A percentile compares a stretch with the other conserved stretches of the same genome.
phyloP scores from a whole-genome alignment of 2,797 vertebrate species.

The Caiman crocodilus region DNA sequence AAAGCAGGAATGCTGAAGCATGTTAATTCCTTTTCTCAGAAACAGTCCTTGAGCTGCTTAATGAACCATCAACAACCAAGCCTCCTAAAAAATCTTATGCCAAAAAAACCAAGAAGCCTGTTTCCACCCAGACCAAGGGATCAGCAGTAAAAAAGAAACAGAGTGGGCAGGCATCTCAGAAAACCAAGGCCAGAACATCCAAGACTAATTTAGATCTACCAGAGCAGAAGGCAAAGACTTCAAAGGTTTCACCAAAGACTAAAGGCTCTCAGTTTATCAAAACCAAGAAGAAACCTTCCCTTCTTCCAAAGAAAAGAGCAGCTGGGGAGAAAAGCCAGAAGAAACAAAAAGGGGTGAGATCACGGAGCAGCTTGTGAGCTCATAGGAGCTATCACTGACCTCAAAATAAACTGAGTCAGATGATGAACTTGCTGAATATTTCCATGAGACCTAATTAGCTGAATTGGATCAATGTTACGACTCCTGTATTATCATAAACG shows the following conservation, averaged over 20 bases:
- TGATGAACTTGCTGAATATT: not conserved
- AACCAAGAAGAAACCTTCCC: not conserved
- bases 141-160: not conserved
- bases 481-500: not conserved
- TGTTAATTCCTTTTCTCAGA: conserved; percentile 65
- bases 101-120: conserved; percentile 4
- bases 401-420: not conserved
- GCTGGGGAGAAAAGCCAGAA: not conserved
- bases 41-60: conserved; percentile 70
- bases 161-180: not conserved
- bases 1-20: not conserved
- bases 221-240: not conserved
- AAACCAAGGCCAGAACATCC: not conserved
- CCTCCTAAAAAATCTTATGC: not conserved
- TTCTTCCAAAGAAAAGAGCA: not conserved
- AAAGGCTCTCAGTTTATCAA: not conserved
- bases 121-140: not conserved
- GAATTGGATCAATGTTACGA: not conserved
- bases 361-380: conserved; percentile 1
- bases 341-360: not conserved
- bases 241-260: not conserved
- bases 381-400: not conserved
- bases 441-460: not conserved
- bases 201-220: not conserved
- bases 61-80: conserved; percentile 22